Conservation (phyloP, 2,113 vertebrate species). For the Deroptyus accipitrinus region DNA sequence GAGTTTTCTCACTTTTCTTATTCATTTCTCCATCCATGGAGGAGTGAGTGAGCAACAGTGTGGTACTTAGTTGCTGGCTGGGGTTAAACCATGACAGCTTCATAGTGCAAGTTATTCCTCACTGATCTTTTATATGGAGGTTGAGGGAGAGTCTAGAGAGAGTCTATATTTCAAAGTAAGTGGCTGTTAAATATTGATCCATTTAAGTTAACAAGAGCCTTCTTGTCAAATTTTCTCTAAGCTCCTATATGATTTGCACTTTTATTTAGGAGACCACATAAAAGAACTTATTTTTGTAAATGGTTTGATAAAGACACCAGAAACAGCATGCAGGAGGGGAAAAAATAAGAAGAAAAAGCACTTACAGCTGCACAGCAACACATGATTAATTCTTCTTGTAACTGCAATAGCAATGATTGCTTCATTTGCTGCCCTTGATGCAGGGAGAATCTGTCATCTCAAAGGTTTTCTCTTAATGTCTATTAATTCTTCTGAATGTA, state of each 20-base stretch:
- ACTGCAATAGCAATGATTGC: not conserved
- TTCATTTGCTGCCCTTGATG: slow-evolving; percentile 2
- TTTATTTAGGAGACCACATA: not conserved
- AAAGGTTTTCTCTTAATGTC: not conserved
- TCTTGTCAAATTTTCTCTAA: not conserved
- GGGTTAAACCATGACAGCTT: not conserved
- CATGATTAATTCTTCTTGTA: slow-evolving; percentile 24
- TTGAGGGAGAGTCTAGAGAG: not conserved
- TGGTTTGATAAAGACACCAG: not conserved
- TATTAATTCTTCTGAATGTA: not conserved
- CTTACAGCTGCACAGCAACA: not conserved
- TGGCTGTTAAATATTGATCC: slow-evolving; percentile 25
- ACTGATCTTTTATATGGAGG: not conserved
- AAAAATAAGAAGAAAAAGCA: not conserved
- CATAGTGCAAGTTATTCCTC: slow-evolving; percentile 30
- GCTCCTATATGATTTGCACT: not conserved
- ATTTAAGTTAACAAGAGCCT: not conserved
- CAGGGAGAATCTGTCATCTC: not conserved
- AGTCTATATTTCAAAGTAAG: not conserved
- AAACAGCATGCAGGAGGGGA: not conserved
- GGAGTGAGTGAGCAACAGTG: not conserved
- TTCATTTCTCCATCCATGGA: not conserved
- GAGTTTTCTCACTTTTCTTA: not conserved
- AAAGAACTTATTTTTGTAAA: slow-evolving; percentile 10
- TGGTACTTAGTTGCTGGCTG: not conserved